Conservation (phyloP, 2,113 vertebrate species). For the Salminus brasiliensis region DNA sequence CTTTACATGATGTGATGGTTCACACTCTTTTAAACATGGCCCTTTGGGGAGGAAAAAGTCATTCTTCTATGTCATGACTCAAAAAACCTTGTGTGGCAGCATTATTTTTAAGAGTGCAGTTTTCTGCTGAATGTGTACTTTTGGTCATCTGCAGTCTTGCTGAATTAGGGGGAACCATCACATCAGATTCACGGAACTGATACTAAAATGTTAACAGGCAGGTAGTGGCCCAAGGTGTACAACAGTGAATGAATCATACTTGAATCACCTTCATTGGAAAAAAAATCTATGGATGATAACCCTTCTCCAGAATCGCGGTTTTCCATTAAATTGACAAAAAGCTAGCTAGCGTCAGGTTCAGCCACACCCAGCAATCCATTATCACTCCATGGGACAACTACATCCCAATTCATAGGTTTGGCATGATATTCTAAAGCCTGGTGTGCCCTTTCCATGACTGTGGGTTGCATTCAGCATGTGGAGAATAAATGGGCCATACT, state of each 20-base stretch:
- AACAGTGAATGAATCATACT: neutral
- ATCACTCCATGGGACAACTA: constrained; percentile 11
- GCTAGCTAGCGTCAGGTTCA: constrained; percentile 37
- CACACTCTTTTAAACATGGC: too few species aligned
- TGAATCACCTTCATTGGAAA: neutral
- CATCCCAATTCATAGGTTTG: constrained; percentile 3
- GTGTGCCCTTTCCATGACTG: constrained; percentile 3
- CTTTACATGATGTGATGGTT: too few species aligned
- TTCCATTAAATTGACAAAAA: neutral
- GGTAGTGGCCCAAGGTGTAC: neutral
- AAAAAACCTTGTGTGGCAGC: too few species aligned
- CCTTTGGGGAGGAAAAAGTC: too few species aligned
- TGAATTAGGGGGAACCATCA: constrained; percentile 1
- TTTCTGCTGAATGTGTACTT: neutral
- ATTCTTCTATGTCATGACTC: too few species aligned
- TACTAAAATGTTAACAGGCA: constrained; percentile 2
- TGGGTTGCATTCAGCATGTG: neutral
- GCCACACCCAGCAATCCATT: constrained; percentile 11
- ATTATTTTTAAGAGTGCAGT: neutral
- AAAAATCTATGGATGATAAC: constrained; percentile 4
- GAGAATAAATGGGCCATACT: neutral
- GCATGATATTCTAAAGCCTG: constrained; percentile 20
- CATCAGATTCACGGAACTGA: neutral
- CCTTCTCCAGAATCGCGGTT: neutral
- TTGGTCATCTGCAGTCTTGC: neutral